phyloP scores from a whole-genome alignment of 2,888 invertebrate species.

The Hetaerina titia region DNA sequence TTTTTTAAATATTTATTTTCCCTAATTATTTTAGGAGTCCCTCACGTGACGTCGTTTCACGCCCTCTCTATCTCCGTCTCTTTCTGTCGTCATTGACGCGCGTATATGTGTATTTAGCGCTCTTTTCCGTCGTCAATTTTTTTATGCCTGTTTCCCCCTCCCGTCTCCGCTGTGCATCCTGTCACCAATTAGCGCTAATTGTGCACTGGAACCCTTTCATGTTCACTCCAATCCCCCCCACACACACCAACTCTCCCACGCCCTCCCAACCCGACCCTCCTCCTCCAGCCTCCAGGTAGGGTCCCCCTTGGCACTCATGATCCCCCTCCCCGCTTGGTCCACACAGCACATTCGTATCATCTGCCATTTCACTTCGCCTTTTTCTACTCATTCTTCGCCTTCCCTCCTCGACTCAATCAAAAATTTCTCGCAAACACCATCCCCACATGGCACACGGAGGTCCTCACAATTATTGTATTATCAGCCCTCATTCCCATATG shows the following conservation, averaged over 20 bases:
- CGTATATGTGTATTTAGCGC: slow-evolving; percentile 22
- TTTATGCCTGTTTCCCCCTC: not conserved
- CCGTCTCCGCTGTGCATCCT: slow-evolving; percentile 26
- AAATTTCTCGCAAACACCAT: no score
- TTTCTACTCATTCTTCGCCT: no score
- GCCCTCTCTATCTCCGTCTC: slow-evolving; percentile 34
- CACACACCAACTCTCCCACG: not conserved
- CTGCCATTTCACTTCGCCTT: no score
- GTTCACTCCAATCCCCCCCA: not conserved
- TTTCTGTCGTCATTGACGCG: not conserved
- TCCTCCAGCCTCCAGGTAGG: not conserved
- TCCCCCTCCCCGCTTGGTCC: not conserved
- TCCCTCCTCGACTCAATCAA: no score
- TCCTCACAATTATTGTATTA: no score
- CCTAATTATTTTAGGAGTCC: not conserved
- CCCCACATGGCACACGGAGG: no score
- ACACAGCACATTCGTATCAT: no score
- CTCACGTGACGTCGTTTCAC: not conserved
- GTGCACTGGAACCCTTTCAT: slow-evolving; percentile 47
- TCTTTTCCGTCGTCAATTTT: slow-evolving; percentile 15
- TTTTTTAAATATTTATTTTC: not conserved
- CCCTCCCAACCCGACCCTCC: not conserved
- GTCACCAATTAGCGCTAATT: slow-evolving; percentile 63
- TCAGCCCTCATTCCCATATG: no score
- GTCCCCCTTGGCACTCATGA: not conserved